Percentiles rank a stretch among this genome's conserved stretches.
Evolutionary conservation across 2,888 invertebrate species (phyloP).

Genomic region (Zootermopsis nevadensis): DNA sequence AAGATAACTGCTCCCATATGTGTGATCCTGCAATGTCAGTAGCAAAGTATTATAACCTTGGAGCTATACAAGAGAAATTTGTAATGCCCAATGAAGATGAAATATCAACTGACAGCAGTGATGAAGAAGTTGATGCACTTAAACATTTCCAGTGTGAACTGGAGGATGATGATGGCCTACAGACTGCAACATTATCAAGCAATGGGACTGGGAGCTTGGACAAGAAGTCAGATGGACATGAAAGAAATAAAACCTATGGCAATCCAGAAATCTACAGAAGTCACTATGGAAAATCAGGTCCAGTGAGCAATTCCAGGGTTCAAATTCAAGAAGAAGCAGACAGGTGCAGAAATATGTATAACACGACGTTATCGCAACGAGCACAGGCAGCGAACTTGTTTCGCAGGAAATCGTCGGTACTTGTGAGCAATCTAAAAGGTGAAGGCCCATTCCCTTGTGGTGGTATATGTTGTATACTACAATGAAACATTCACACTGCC

Average conservation of each 20-base stretch:
- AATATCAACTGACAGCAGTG: slow-evolving; percentile 1
- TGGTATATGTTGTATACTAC: slow-evolving; percentile 52
- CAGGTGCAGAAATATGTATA: slow-evolving; percentile 16
- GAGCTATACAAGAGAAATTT: slow-evolving; percentile 6
- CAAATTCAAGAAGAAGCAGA: not conserved
- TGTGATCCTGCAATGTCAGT: slow-evolving; percentile 52
- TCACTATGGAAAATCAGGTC: slow-evolving; percentile 4
- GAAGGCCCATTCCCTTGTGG: slow-evolving; percentile 52
- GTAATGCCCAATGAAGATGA: slow-evolving; percentile 2
- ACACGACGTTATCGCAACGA: not conserved
- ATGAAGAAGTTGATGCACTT: slow-evolving; percentile 46
- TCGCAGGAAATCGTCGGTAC: slow-evolving; percentile 38
- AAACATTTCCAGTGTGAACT: slow-evolving; percentile 44
- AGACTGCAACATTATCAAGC: slow-evolving; percentile 34
- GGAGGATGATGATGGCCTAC: slow-evolving; percentile 17
- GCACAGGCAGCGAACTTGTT: slow-evolving; percentile 12
- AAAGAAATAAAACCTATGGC: not conserved
- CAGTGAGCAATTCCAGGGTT: not conserved
- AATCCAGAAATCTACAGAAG: slow-evolving; percentile 25
- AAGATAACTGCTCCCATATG: slow-evolving; percentile 43
- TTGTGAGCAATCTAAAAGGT: slow-evolving; percentile 46
- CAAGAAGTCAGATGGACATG: not conserved
- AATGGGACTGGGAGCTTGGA: slow-evolving; percentile 22
- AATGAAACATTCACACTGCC: slow-evolving; percentile 44
- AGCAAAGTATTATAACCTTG: slow-evolving; percentile 52